Base-by-base conservation (phyloP, 2,113 vertebrate genomes). In the Oxygymnocypris stewartii region DNA sequence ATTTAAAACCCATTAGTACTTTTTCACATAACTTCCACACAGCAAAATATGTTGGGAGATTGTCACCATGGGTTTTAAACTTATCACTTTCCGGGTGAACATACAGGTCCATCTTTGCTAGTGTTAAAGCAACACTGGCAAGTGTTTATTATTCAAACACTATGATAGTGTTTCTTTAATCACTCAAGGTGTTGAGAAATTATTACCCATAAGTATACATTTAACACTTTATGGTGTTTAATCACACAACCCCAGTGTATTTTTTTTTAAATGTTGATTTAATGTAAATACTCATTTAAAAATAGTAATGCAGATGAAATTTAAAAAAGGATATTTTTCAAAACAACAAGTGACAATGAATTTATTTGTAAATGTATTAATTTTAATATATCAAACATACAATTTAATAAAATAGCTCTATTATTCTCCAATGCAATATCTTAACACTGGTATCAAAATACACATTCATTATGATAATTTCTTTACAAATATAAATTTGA, bases 41-140 rank as follows among this genome's bases (percentile, higher is more conserved):
- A 20, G 31, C 67, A 71, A 20, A 71, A 31, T 14, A 37, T 69
- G 16, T n/a, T 40, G 67, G 6, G 14, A 71, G 35, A 23, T 37
- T 71, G 35, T 40, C 31, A 71, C 67, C 67, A 71, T 71, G 67
- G 2, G 67, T 71, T 35, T 71, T 71, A 71, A 71, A 71, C 20
- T 71, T 0, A 71, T 10, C 47, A 49, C 47, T 49, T 49, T 71
- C 16, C 16, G 2, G 67, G 14, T 71, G 67, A 71, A 71, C 67
- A 40, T 71, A 40, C 16, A 71, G 67, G 31, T 40, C 35, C 14
- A 71, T 71, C 67, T 71, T 37, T 37, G 67, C 28, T 71, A 71
- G 13, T 71, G 67, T 71, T 71, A 18, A 71, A 40, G 35, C 28
- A 69, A 69, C 65, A 69, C 65, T 69, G 28, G 13, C 13, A 0